Base-by-base conservation (phyloP, 2,888 invertebrate genomes). In the Tipula unca region DNA sequence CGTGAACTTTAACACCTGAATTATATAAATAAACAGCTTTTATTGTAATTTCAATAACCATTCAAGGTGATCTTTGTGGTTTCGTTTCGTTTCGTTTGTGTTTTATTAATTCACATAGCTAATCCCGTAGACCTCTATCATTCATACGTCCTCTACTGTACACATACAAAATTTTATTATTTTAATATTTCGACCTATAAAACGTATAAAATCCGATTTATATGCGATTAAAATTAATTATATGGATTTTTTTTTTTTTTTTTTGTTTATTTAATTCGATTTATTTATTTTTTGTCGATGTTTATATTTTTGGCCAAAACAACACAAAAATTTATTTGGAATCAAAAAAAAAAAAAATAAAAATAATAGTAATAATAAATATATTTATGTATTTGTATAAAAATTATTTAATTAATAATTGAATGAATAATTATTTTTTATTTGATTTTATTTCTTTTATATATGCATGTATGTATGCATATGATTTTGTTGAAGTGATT, bases 151-250 rank as follows among this genome's bases (percentile, higher is more conserved):
- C 69, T 69, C 69, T 25, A 69, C 69, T 69, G 69, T 69, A 69
- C 25, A 69, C n/a, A 69, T 48, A 48, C 17, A 17, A 20, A 25
- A 69, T 25, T 69, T 25, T 25, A 69, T 69, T 69, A 25, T 25
- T 69, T 69, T 69, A 69, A 69, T 69, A 69, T 69, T 69, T 69
- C 69, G 69, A 69, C 69, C 69, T 69, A 69, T 69, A 69, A 69
- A 69, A 69, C 69, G 69, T 69, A 69, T 69, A 20, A 69, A 69
- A 69, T 69, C 69, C 69, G 69, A 69, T 69, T 69, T 69, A 69
- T 69, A 69, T 69, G 25, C 69, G 69, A 69, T 69, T 69, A 69
- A 69, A 69, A 69, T 69, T 69, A 69, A 69, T 69, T 69, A 69
- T 69, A 69, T 69, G 69, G 69, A 69, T 69, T 69, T 69, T 25